A percentile compares a stretch with the other conserved stretches of the same genome.
These are phyloP conservation scores for Altica lythri DNA, from an alignment of 2,888 invertebrate species.

Conservation along the genomic window DNA sequence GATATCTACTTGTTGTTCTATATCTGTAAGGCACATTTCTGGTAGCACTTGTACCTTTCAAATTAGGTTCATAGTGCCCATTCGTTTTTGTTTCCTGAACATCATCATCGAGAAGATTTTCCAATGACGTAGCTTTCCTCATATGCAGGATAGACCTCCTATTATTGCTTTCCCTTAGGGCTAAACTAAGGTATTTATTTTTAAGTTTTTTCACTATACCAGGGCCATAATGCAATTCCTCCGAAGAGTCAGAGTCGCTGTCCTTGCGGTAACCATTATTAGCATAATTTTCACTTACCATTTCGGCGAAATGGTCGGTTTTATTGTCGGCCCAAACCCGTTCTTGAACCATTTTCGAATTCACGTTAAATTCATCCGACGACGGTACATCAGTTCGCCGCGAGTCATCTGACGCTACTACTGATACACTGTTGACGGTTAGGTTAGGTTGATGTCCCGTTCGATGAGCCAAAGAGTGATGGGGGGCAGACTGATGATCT, in stretches of 20 bases:
- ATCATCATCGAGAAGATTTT: slow-evolving; percentile 79
- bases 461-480: slow-evolving; percentile 40
- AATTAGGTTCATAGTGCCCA: slow-evolving; percentile 40
- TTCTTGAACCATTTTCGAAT: slow-evolving; percentile 59
- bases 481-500: slow-evolving; percentile 29
- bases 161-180: slow-evolving; percentile 69
- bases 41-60: slow-evolving; percentile 45
- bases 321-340: slow-evolving; percentile 53
- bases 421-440: slow-evolving; percentile 40
- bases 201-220: slow-evolving; percentile 88
- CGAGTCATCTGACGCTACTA: slow-evolving; percentile 37
- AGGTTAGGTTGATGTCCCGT: slow-evolving; percentile 50
- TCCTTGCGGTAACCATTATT: slow-evolving; percentile 50
- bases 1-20: slow-evolving; percentile 54
- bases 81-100: slow-evolving; percentile 42
- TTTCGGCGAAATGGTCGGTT: slow-evolving; percentile 32
- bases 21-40: slow-evolving; percentile 55
- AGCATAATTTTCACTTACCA: slow-evolving; percentile 40
- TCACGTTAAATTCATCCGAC: slow-evolving; percentile 36
- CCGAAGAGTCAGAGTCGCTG: slow-evolving; percentile 65
- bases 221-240: slow-evolving; percentile 88
- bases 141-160: slow-evolving; percentile 71
- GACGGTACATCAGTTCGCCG: slow-evolving; percentile 16
- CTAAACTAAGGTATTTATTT: slow-evolving; percentile 84
- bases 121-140: slow-evolving; percentile 82